Conservation (phyloP, 1,140 invertebrate genomes). For the Drosophila suzukii region DNA sequence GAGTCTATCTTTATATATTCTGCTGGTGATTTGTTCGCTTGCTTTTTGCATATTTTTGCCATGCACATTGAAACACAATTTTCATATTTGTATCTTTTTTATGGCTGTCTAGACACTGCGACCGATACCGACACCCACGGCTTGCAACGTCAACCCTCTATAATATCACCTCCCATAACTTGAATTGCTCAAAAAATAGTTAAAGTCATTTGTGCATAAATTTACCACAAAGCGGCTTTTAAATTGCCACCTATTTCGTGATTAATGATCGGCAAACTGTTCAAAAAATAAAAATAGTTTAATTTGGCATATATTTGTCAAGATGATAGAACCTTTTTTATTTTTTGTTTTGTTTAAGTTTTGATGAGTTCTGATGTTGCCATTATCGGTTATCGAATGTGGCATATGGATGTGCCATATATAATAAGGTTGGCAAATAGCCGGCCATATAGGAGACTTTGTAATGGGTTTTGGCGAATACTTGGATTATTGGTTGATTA, state of each 20-base stretch:
- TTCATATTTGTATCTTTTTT: constrained; percentile 40
- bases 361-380: too few relatives aligned
- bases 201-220: constrained; percentile 20
- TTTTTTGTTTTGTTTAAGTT: too few relatives aligned
- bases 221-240: constrained; percentile 1
- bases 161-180: constrained; percentile 9
- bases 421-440: too few relatives aligned
- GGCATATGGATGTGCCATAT: too few relatives aligned
- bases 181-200: constrained; percentile 1
- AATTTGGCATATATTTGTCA: constrained; percentile 43
- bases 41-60: constrained; percentile 29
- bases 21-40: constrained; percentile 28
- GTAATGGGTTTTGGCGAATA: too few relatives aligned
- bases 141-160: constrained; percentile 18
- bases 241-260: too few relatives aligned
- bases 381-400: too few relatives aligned
- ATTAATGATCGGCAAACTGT: constrained; percentile 14
- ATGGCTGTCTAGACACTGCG: constrained; percentile 33
- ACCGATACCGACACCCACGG: constrained; percentile 25
- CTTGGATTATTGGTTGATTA: too few relatives aligned
- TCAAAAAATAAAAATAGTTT: constrained; percentile 32
- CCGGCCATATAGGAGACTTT: too few relatives aligned
- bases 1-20: constrained; percentile 7
- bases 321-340: too few relatives aligned
- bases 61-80: constrained; percentile 41